Base-by-base conservation (phyloP, 2,113 vertebrate species). In the Scomber scombrus region DNA sequence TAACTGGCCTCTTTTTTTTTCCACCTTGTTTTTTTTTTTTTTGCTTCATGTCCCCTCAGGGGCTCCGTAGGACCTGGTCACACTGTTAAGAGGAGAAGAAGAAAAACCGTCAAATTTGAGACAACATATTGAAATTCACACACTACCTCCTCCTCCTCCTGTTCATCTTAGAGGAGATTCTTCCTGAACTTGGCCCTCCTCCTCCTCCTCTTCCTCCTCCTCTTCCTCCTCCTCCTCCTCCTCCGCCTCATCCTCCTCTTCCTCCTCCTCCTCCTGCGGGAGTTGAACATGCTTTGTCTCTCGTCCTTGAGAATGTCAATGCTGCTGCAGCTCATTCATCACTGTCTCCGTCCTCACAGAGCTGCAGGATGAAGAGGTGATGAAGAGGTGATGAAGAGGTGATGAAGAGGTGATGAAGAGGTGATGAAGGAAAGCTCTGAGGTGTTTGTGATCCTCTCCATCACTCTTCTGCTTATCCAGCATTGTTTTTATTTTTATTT, bases 271-370 rank as follows among this genome's bases (percentile, higher is more conserved):
- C 34, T 63, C 45, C 56, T 15, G 31, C 54, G 50, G 43, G 63
- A 56, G 14, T 9, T 43, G 40, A 63, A 46, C 64, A 63, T 46
- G 56, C 23, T 45, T 64, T 73, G 56, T 58, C 19, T 80, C 31
- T 21, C 9, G 72, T 62, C 82, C 70, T 81, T 79, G 60, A 75
- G 78, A 78, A 88, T 52, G 75, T 88, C 75, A 71, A 7, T 52
- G 54, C 70, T 18, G 2, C 71, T 47, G 60, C 34, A 54, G 66
- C 71, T 76, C 75, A 70, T 82, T 73, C 75, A 76, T 82, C 68
- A 77, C 56, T 43, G 13, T 54, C 52, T 54, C 13, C 11, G 16
- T 2, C 45, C 49, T 45, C 23, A 57, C n/a, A 65, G 72, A 69
- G 69, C 23, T 49, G 55, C 80, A 0, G 10, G 67, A 82, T 58